phyloP scores from a whole-genome alignment of 2,888 invertebrate species.

The Gisinianus flammeolus region DNA sequence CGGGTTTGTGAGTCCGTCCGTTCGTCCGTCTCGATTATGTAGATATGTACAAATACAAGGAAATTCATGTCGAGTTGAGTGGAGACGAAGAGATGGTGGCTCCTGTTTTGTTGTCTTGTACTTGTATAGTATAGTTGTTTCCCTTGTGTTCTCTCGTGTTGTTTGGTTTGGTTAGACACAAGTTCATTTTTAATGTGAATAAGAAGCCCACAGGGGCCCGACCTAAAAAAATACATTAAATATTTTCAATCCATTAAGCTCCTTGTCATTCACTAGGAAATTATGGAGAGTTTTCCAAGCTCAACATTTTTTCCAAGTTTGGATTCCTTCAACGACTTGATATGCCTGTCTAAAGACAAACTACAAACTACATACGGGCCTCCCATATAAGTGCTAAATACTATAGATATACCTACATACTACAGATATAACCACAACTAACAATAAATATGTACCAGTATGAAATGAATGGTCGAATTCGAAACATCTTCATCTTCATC shows the following conservation, averaged over 20 bases:
- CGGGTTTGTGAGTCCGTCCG: too few species aligned
- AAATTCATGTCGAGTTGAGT: too few species aligned
- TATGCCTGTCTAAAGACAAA: neutral
- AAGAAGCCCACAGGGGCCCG: conserved; percentile 46
- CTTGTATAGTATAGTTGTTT: conserved; percentile 6
- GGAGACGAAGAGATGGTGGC: too few species aligned
- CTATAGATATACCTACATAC: too few species aligned
- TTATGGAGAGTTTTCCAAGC: conserved; percentile 26
- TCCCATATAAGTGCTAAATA: too few species aligned
- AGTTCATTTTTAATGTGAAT: conserved; percentile 42
- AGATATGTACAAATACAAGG: too few species aligned
- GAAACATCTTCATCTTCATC: too few species aligned
- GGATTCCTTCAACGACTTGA: neutral
- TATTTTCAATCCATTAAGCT: conserved; percentile 57
- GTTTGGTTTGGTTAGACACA: neutral
- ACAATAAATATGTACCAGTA: too few species aligned
- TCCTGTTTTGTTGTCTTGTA: neutral
- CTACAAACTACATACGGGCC: neutral
- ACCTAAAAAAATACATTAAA: conserved; percentile 53
- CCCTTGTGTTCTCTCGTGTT: neutral
- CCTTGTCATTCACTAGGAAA: conserved; percentile 34
- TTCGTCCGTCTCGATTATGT: too few species aligned
- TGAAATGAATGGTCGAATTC: too few species aligned
- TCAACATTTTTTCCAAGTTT: neutral
- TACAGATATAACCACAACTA: too few species aligned